Base-by-base conservation (phyloP, 2,797 vertebrate species). In the Enteromius radiatus region DNA sequence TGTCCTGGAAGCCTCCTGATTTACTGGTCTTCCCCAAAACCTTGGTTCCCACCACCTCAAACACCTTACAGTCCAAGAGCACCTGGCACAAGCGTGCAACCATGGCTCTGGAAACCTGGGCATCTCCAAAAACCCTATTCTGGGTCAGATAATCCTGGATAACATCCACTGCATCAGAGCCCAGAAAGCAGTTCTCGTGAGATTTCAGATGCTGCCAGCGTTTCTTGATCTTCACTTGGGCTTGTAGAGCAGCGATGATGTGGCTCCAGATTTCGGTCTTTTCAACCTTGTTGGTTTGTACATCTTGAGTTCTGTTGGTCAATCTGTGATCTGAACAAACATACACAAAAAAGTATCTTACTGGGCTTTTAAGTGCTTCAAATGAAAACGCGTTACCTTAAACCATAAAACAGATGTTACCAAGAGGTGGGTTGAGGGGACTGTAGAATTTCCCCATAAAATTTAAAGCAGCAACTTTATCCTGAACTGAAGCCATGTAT, bases 131-230 rank as follows among this genome's bases (percentile, higher is more conserved):
- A 82, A 94, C 94, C 87, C 93, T 95, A 76, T 92, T 92, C 76
- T 94, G 92, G 14, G 92, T 87, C 0, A 98, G 91, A 49, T 97
- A 92, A 64, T 93, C 91, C 47, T 93, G 93, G 79, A 98, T 85
- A 9, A 96, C 94, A 11, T 98, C 96, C n/a, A 97, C 97, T 0
- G 97, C 97, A 19, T 98, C 96, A 0, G 96, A 97, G 0, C 98
- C 98, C 1, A 97, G 92, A 77, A 99, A 99, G 63, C 97, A 98
- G 92, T 96, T 94, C 0, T 93, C 90, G 84, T 98, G 94, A 15
- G 92, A 93, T 90, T 94, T 97, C 15, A 99, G 85, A 86, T 95
- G 94, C 81, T 97, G 93, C 36, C 96, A 91, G 19, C 96, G 92
- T 43, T 92, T 94, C 82, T 97, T 98, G 87, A 98, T 96, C 7